Evolutionary conservation across 2,113 vertebrate genomes (phyloP), one percentile per base, ranked within the genome.

Genomic region (Mirza zaza): DNA sequence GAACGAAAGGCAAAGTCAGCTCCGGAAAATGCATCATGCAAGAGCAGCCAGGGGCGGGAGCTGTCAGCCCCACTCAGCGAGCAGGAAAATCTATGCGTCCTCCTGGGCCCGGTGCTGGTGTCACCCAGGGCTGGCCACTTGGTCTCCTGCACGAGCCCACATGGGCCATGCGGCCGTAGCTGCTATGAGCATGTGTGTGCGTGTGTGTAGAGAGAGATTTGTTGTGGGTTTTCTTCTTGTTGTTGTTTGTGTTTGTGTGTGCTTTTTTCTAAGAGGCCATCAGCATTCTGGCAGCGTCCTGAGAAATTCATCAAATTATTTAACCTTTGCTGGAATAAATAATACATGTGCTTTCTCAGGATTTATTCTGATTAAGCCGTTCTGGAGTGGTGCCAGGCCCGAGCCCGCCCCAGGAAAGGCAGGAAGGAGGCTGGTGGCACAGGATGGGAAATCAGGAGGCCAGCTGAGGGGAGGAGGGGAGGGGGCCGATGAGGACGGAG

Each of bases 271-370:
- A 82, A 95, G 91, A 97, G 97, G 96, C 95, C 90, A 98, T 98
- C 97, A 98, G 98, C 97, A 98, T 98, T 97, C 98, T 0, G 52
- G 87, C 96, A 96, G 96, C 98, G 76, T 97, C 97, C 98, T 97
- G 82, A 95, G 97, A 98, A 98, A 97, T 98, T 98, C 98, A 98
- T 98, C 98, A 98, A 98, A 98, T 98, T 98, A 98, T 98, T 98
- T 98, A 98, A 98, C 98, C 98, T 98, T 98, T 98, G 98, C 98
- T 84, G 87, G 97, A 98, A 98, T 98, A 97, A 98, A 98, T 98
- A 98, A 98, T 98, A 98, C 97, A 98, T 98, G 98, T 95, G 98
- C 97, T 97, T 98, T 98, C 97, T 98, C 95, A 94, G 98, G 98
- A 97, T 98, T 98, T 98, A 97, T 98, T 97, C 97, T 98, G 97